These are phyloP conservation scores for Microctenopoma stevenorrisi DNA, from an alignment of 2,797 vertebrate genomes.

Conservation along the genomic window DNA sequence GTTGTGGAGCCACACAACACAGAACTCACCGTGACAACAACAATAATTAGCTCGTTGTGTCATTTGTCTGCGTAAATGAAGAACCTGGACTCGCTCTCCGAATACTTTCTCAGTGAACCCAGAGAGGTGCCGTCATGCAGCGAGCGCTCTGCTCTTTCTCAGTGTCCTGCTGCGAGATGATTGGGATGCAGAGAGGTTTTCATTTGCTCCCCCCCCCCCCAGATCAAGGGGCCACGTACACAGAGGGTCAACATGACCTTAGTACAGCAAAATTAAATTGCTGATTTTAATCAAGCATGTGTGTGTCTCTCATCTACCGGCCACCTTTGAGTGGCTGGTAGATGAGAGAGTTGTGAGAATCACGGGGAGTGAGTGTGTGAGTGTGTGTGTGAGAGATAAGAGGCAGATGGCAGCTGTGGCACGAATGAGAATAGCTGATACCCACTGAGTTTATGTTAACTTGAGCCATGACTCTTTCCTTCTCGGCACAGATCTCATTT, in stretches of 20 bases:
- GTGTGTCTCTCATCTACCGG: conserved; percentile 18
- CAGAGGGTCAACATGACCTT: conserved; percentile 62
- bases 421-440: conserved; percentile 11
- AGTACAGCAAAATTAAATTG: conserved; percentile 55
- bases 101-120: too few species aligned
- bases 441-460: conserved; percentile 2
- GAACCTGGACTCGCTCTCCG: too few species aligned
- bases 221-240: conserved; percentile 48
- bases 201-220: conserved; percentile 42
- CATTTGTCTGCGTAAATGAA: too few species aligned
- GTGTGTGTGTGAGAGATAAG: neutral
- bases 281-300: conserved; percentile 66
- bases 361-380: neutral
- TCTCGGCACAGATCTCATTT: neutral
- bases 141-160: conserved; percentile 13
- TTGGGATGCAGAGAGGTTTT: conserved; percentile 62
- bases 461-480: neutral
- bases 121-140: neutral
- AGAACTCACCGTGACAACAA: too few species aligned
- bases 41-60: too few species aligned
- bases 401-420: conserved; percentile 20
- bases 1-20: too few species aligned
- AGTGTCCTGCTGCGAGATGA: conserved; percentile 38
- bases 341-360: conserved; percentile 13
- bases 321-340: neutral